Conservation (phyloP, 2,797 vertebrate genomes). For the Malacoraja senta region DNA sequence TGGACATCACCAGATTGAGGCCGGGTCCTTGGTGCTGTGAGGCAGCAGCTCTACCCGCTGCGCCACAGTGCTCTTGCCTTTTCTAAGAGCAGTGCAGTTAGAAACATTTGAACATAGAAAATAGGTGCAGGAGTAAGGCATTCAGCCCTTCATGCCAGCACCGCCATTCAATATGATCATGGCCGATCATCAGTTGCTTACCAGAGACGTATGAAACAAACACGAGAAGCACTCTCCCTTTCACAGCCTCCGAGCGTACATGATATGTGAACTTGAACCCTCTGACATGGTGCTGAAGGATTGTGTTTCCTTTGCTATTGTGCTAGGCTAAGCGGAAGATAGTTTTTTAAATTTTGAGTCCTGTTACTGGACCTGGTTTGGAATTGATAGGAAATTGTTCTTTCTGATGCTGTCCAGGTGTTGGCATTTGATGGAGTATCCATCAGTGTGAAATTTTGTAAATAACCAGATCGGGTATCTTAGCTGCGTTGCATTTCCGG, state of each 20-base stretch:
- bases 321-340: neutral
- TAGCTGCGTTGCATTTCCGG: neutral
- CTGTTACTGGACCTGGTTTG: neutral
- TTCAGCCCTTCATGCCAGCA: too few species aligned
- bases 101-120: too few species aligned
- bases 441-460: neutral
- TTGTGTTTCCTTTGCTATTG: constrained; percentile 13
- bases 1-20: too few species aligned
- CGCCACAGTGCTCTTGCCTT: too few species aligned
- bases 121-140: too few species aligned
- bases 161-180: too few species aligned
- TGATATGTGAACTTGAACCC: neutral
- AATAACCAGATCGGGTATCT: neutral
- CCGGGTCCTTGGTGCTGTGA: too few species aligned
- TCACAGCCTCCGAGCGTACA: neutral
- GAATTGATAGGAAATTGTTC: neutral
- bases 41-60: too few species aligned
- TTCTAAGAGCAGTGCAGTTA: too few species aligned
- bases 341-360: neutral
- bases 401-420: neutral
- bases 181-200: too few species aligned
- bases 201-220: neutral
- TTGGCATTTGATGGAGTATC: neutral
- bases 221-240: neutral
- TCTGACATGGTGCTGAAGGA: neutral